Percentiles rank a stretch among this genome's conserved stretches.
Evolutionary conservation across 1,140 invertebrate species (phyloP).

Genomic region (Drosophila hydei): DNA sequence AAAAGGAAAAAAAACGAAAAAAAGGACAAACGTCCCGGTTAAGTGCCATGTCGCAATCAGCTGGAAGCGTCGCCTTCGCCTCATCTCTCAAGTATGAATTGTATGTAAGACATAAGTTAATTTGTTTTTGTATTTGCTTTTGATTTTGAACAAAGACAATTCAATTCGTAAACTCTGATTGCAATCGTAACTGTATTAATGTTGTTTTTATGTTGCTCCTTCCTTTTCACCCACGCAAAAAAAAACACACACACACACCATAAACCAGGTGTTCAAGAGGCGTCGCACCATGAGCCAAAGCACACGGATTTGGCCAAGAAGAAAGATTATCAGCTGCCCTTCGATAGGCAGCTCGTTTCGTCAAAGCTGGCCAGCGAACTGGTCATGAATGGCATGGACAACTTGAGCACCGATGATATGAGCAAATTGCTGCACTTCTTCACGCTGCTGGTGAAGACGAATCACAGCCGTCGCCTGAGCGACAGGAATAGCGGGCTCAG

Average conservation of each 20-base stretch:
- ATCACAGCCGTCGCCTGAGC: constrained; percentile 33
- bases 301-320: not conserved
- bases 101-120: constrained; percentile 18
- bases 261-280: constrained; percentile 15
- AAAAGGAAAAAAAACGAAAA: not conserved
- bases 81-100: constrained; percentile 4
- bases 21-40: not conserved
- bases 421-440: constrained; percentile 91
- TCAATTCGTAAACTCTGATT: not conserved
- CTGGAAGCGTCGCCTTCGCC: not conserved
- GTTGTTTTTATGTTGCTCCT: constrained; percentile 7
- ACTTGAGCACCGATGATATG: constrained; percentile 90
- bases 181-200: constrained; percentile 13
- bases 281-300: not conserved
- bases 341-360: constrained; percentile 85
- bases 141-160: not conserved
- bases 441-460: constrained; percentile 85
- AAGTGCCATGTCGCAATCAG: constrained; percentile 10
- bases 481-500: constrained; percentile 22
- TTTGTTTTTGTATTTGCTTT: not conserved
- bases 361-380: constrained; percentile 91
- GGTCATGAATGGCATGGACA: constrained; percentile 90
- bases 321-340: constrained; percentile 56
- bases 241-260: not conserved
- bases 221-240: not conserved